These are phyloP conservation scores for Balearica regulorum DNA, from an alignment of 2,797 vertebrate species.

Conservation along the genomic window DNA sequence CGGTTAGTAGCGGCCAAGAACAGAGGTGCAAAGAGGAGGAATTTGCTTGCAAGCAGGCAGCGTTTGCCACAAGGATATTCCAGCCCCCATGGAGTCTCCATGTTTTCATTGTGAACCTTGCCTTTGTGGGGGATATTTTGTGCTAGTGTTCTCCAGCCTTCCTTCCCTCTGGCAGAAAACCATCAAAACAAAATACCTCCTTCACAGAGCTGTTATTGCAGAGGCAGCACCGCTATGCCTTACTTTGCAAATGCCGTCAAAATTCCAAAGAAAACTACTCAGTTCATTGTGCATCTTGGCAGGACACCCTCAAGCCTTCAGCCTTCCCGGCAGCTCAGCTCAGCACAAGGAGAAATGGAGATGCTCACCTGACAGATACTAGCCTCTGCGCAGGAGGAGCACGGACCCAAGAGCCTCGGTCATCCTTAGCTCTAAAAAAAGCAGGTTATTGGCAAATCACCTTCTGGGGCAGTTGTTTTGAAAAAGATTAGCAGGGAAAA, in stretches of 20 bases:
- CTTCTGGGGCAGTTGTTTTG: background rate
- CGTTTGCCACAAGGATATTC: background rate
- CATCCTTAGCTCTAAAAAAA: background rate
- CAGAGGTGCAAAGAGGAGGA: background rate
- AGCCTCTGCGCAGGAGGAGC: fast-evolving
- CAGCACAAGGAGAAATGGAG: background rate
- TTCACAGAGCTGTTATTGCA: background rate
- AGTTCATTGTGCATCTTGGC: background rate
- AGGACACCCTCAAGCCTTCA: background rate
- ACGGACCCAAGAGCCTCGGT: background rate
- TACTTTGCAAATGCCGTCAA: background rate
- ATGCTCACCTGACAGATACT: background rate
- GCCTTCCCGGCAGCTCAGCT: background rate
- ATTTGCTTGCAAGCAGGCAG: background rate
- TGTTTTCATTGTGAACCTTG: background rate
- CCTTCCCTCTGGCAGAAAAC: background rate
- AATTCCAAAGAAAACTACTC: background rate
- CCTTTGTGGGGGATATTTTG: background rate
- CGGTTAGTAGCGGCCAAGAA: background rate
- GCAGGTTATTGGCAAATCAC: background rate
- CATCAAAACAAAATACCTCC: background rate
- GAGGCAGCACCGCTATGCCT: background rate
- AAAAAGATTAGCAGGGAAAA: background rate
- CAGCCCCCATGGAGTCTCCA: background rate
- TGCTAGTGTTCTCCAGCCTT: background rate